Evolutionary conservation across 2,888 invertebrate species (phyloP).

Genomic region (Drosophila kokeensis): DNA sequence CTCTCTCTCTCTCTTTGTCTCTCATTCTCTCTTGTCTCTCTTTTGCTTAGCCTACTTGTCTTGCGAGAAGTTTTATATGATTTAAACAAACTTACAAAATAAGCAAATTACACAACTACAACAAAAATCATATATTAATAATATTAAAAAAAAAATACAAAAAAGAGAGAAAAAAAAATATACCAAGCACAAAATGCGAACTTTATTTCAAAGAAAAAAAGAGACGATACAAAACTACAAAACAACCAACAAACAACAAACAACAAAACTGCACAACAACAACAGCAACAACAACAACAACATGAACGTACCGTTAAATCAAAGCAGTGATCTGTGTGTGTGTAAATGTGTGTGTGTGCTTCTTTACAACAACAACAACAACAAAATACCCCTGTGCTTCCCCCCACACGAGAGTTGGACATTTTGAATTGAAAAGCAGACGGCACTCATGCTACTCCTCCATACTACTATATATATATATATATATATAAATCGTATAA

Average conservation of each 20-base stretch:
- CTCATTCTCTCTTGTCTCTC: slow-evolving; percentile 27
- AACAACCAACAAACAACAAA: slow-evolving; percentile 32
- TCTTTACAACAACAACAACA: slow-evolving; percentile 14
- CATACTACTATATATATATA: background rate
- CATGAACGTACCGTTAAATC: slow-evolving; percentile 58
- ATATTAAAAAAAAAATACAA: slow-evolving; percentile 65
- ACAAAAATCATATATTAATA: slow-evolving; percentile 46
- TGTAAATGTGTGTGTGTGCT: slow-evolving; percentile 43
- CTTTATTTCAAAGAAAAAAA: slow-evolving; percentile 64
- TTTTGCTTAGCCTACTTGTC: slow-evolving; percentile 54
- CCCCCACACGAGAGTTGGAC: slow-evolving; percentile 61
- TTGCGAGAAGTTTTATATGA: slow-evolving; percentile 47
- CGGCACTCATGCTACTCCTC: slow-evolving; percentile 35
- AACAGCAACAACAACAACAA: slow-evolving; percentile 44
- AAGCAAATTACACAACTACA: slow-evolving; percentile 55
- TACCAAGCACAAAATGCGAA: slow-evolving; percentile 66
- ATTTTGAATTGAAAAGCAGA: slow-evolving; percentile 33
- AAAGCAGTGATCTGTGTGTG: slow-evolving; percentile 52
- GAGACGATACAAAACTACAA: slow-evolving; percentile 55
- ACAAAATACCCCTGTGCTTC: slow-evolving; percentile 45
- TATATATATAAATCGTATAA: slow-evolving; percentile 28
- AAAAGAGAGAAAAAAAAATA: slow-evolving; percentile 70
- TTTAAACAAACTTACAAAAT: slow-evolving; percentile 60
- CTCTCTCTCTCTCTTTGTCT: slow-evolving; percentile 35
- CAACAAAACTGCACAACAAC: slow-evolving; percentile 50